phyloP scores from a whole-genome alignment of 2,113 vertebrate species.

The Papio anubis region DNA sequence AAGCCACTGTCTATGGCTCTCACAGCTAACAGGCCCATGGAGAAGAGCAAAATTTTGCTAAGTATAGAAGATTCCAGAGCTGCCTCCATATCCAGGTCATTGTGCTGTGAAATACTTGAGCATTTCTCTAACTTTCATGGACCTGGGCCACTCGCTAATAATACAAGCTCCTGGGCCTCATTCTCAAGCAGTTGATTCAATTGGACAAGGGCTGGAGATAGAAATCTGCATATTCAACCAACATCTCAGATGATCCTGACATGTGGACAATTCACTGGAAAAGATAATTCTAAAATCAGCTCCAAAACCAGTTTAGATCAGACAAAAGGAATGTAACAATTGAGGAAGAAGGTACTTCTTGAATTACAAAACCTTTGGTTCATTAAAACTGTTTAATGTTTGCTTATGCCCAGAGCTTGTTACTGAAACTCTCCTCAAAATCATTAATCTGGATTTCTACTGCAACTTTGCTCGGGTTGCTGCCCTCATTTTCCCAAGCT shows the following conservation, averaged over 20 bases:
- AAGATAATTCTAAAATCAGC: background rate
- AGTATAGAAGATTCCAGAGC: background rate
- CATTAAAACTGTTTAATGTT: background rate
- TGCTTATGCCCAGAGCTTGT: background rate
- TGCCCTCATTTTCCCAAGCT: background rate
- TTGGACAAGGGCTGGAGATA: background rate
- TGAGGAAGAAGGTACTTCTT: background rate
- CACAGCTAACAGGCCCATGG: background rate
- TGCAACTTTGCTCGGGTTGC: background rate
- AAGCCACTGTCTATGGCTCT: background rate
- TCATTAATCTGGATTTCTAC: background rate
- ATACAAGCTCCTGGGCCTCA: background rate
- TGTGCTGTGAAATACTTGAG: background rate
- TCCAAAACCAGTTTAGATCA: background rate
- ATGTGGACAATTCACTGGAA: background rate
- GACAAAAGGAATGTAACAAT: background rate
- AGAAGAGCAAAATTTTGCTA: background rate
- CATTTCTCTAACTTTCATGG: background rate
- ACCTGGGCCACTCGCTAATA: background rate
- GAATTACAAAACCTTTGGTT: background rate
- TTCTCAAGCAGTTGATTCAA: too few species aligned
- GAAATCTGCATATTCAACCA: background rate
- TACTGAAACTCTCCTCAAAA: background rate
- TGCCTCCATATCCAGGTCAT: background rate
- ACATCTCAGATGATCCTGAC: background rate